phyloP scores from a whole-genome alignment of 2,113 vertebrate species.

The Ondatra zibethicus region DNA sequence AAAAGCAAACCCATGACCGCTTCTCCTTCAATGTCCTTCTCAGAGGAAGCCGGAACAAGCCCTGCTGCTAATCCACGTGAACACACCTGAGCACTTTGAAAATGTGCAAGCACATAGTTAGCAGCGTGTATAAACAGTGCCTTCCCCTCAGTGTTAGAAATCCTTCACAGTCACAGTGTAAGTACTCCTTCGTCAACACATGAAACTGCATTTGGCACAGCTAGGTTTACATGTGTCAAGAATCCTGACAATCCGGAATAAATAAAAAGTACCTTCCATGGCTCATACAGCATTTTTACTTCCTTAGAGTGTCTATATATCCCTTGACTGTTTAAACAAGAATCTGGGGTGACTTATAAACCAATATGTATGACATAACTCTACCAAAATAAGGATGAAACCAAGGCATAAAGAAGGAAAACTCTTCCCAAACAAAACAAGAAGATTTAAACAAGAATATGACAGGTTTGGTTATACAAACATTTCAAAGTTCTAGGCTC shows the following conservation, averaged over 20 bases:
- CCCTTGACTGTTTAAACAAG: slow-evolving; percentile 33
- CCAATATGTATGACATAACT: not conserved
- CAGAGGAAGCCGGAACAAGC: slow-evolving; percentile 6
- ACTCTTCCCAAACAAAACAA: slow-evolving; percentile 9
- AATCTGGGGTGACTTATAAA: slow-evolving; percentile 23
- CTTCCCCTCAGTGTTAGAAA: slow-evolving; percentile 51
- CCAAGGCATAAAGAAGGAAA: not conserved
- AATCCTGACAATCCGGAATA: slow-evolving; percentile 51
- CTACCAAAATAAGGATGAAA: slow-evolving; percentile 44
- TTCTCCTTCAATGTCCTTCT: slow-evolving; percentile 21
- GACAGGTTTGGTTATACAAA: not conserved
- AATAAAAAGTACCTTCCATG: slow-evolving; percentile 57
- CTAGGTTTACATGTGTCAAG: slow-evolving; percentile 60
- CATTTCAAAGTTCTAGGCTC: not conserved
- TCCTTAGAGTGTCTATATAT: slow-evolving; percentile 14
- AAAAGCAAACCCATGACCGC: not conserved
- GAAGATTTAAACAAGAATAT: slow-evolving; percentile 1
- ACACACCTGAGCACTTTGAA: slow-evolving; percentile 49
- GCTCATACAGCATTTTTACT: slow-evolving; percentile 1
- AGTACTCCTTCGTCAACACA: not conserved
- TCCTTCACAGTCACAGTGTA: slow-evolving; percentile 55
- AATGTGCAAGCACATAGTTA: slow-evolving; percentile 64
- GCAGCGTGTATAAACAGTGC: slow-evolving; percentile 39
- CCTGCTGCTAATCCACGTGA: slow-evolving; percentile 22
- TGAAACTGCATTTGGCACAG: slow-evolving; percentile 43